Evolutionary conservation across 2,113 vertebrate species (phyloP).

Genomic region (Motacilla alba): DNA sequence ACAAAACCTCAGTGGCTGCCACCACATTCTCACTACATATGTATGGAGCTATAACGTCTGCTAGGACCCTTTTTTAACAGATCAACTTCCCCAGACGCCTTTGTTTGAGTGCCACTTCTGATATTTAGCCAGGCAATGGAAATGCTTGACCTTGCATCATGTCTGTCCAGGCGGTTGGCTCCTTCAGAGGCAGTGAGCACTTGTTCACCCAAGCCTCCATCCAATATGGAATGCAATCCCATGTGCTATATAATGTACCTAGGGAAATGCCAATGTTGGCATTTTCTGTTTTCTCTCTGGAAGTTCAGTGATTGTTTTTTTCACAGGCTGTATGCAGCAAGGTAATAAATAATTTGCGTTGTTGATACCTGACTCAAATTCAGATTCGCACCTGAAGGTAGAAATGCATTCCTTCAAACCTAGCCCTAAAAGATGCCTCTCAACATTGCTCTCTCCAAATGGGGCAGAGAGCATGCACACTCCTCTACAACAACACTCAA

Average conservation of each 20-base stretch:
- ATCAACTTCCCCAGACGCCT: neutral
- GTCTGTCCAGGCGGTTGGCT: accelerated
- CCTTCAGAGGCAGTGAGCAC: neutral
- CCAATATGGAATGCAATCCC: neutral
- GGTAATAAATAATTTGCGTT: neutral
- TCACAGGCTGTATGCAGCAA: neutral
- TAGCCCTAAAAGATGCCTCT: neutral
- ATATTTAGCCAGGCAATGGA: neutral
- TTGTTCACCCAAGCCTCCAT: neutral
- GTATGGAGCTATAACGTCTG: neutral
- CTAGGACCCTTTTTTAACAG: neutral
- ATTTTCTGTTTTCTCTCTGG: neutral
- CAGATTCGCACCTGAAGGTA: neutral
- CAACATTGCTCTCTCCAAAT: neutral
- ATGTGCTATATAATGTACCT: neutral
- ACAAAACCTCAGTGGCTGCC: neutral
- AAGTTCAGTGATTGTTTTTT: neutral
- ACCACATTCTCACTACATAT: neutral
- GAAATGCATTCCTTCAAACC: neutral
- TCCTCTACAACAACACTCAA: neutral
- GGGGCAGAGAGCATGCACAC: neutral
- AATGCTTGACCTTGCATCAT: neutral
- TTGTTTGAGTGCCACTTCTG: neutral
- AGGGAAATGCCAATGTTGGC: neutral
- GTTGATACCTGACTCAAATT: neutral